A percentile compares a stretch with the other conserved stretches of the same genome.
These are phyloP conservation scores for Xiphorhynchus elegans DNA, from an alignment of 2,113 vertebrate genomes.

Conservation along the genomic window DNA sequence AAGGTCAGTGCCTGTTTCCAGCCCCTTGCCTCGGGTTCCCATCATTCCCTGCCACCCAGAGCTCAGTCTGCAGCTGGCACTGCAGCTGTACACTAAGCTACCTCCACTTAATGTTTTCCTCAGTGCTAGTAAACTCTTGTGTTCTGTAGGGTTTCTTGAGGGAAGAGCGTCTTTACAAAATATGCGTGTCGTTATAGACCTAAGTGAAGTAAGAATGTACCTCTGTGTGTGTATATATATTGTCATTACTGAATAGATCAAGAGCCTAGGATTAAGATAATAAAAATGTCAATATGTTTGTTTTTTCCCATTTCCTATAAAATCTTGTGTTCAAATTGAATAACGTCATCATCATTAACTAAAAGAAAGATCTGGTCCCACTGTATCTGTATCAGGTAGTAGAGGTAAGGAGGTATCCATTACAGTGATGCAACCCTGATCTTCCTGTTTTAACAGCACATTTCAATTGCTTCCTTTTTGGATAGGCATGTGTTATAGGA, in stretches of 20 bases:
- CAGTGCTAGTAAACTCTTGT: accelerated
- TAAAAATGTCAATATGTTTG: neutral
- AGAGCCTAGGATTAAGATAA: neutral
- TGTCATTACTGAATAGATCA: neutral
- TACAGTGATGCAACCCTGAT: neutral
- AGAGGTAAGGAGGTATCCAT: neutral
- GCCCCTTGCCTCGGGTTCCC: neutral
- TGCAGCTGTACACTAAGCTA: neutral
- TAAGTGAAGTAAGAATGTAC: neutral
- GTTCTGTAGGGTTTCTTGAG: neutral
- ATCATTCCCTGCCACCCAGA: neutral
- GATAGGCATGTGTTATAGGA: neutral
- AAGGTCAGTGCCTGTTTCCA: accelerated
- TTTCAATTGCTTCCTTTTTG: neutral
- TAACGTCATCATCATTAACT: neutral
- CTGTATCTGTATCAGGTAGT: neutral
- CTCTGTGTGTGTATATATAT: neutral
- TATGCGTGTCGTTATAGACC: neutral
- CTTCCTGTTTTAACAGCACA: neutral
- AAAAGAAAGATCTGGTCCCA: neutral
- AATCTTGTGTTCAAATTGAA: neutral
- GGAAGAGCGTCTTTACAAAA: neutral
- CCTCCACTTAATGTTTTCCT: neutral
- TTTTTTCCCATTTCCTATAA: neutral
- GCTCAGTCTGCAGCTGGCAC: neutral